These are phyloP conservation scores for Hypselothyrea guttata DNA, from an alignment of 2,888 invertebrate species.

Conservation along the genomic window DNA sequence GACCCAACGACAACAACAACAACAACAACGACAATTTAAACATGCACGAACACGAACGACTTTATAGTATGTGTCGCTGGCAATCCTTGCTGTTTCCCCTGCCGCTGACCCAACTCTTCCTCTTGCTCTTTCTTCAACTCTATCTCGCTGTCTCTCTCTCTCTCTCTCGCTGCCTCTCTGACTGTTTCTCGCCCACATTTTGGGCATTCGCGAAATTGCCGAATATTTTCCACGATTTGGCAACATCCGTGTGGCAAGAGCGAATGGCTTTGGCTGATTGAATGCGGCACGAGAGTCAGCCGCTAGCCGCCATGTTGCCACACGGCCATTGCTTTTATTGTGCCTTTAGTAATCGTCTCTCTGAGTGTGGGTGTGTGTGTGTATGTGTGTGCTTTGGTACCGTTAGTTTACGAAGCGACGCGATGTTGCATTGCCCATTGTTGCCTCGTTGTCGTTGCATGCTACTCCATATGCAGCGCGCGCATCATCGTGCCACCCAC, in stretches of 20 bases:
- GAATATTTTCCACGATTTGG: slow-evolving; percentile 63
- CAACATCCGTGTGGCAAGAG: slow-evolving; percentile 53
- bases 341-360: too few relatives aligned
- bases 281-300: slow-evolving; percentile 3
- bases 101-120: not conserved
- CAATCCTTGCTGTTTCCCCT: not conserved
- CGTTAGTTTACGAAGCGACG: slow-evolving; percentile 16
- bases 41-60: not conserved
- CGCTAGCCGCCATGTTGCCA: too few relatives aligned
- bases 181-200: too few relatives aligned
- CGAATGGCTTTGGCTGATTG: slow-evolving; percentile 13
- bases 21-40: not conserved
- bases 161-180: too few relatives aligned
- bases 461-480: slow-evolving; percentile 57
- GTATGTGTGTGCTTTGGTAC: too few relatives aligned
- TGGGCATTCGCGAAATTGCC: slow-evolving; percentile 26
- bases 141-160: too few relatives aligned
- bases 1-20: not conserved
- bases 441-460: slow-evolving; percentile 28
- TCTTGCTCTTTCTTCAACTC: too few relatives aligned
- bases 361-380: too few relatives aligned
- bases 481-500: slow-evolving; percentile 48
- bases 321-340: too few relatives aligned
- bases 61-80: not conserved
- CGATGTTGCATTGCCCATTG: not conserved